Base-by-base conservation (phyloP, 1,140 invertebrate species). In the Babylonia areolata region DNA sequence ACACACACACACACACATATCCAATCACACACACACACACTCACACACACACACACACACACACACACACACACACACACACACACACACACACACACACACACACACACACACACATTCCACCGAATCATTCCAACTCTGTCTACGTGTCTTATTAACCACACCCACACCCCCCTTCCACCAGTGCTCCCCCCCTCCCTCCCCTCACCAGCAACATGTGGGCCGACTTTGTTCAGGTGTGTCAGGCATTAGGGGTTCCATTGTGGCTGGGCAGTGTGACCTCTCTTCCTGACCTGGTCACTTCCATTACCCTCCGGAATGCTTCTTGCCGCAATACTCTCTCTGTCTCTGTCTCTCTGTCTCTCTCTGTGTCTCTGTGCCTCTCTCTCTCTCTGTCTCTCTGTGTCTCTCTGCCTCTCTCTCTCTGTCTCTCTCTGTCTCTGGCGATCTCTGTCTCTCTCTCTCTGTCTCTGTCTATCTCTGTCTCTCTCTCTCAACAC, bases 71-170 rank as follows among this genome's bases (percentile, higher is more conserved):
- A 23, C 58, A 23, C 58, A 23, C 58, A 64, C 58, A 64, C 58
- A 64, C 58, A 64, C 58, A 64, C 58, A 64, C 58, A 64, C 58
- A 64, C 58, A 64, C 58, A 64, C 58, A 64, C 58, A 64, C 58
- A 64, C 58, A 64, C 58, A 64, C 58, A 64, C 58, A 64, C 58
- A 64, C 58, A 64, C 58, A 64, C 58, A 28, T 20, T 6, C 46
- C 9, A 6, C 9, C 46, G 46, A 6, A 20, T 20, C 9, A 6
- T 6, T 20, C 9, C 46, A 51, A 6, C 9, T 20, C 6, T 20
- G 46, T 20, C 6, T 20, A 20, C 46, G 20, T 20, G 46, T 20
- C 6, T 20, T 6, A 6, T 11, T 20, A 20, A 6, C 6, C 58
- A 28, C 58, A 64, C 58, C 3, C 58, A 64, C 58, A 64, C 58